Percentiles rank a stretch among this genome's conserved stretches.
These are phyloP conservation scores for Rhinoderma darwinii DNA, from an alignment of 2,113 vertebrate species.

Conservation along the genomic window DNA sequence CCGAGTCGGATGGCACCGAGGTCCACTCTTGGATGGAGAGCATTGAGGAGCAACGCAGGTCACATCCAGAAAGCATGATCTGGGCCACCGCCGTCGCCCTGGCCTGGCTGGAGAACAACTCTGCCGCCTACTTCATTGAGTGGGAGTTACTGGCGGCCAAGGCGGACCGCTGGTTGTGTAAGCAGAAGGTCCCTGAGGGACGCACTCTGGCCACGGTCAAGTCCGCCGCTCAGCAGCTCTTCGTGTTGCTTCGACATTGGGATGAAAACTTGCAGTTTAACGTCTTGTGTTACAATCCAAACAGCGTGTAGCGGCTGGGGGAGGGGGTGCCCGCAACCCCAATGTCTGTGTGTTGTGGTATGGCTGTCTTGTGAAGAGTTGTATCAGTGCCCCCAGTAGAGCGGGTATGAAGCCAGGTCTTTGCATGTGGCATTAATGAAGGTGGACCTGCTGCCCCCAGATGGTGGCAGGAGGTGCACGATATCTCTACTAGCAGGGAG, in stretches of 20 bases:
- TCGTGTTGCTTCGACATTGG: slow-evolving; percentile 96
- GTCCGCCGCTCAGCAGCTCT: slow-evolving; percentile 90
- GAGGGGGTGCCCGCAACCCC: neutral
- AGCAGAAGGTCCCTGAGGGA: slow-evolving; percentile 82
- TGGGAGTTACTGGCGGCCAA: slow-evolving; percentile 96
- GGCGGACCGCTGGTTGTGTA: slow-evolving; percentile 85
- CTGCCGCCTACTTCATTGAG: slow-evolving; percentile 87
- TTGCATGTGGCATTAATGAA: neutral
- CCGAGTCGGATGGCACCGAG: neutral
- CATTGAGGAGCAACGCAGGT: slow-evolving; percentile 59
- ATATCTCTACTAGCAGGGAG: neutral
- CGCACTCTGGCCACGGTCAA: slow-evolving; percentile 78
- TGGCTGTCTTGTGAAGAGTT: slow-evolving; percentile 28
- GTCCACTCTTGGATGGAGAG: slow-evolving; percentile 48
- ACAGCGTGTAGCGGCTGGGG: slow-evolving; percentile 73
- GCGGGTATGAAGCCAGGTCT: neutral
- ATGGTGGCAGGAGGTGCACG: no score
- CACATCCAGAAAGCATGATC: slow-evolving; percentile 80
- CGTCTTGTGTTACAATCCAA: slow-evolving; percentile 94
- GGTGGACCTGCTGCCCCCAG: neutral
- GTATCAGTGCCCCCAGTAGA: neutral
- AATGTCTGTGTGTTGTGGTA: slow-evolving; percentile 26
- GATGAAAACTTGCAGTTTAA: slow-evolving; percentile 94
- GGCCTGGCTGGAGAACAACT: slow-evolving; percentile 96
- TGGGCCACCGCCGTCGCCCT: slow-evolving; percentile 93